These are phyloP conservation scores for Sander lucioperca DNA, from an alignment of 2,113 vertebrate genomes.

Conservation along the genomic window DNA sequence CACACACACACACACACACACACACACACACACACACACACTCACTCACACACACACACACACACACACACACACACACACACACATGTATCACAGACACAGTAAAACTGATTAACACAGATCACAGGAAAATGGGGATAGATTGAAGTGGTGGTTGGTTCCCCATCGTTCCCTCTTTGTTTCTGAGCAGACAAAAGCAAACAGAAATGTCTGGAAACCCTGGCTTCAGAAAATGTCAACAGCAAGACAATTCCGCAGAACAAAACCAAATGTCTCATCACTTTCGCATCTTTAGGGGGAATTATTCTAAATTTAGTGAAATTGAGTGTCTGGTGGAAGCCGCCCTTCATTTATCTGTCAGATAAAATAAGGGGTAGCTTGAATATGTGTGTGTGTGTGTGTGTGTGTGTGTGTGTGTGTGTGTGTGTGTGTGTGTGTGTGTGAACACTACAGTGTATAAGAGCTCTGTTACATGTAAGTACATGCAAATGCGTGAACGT, in stretches of 20 bases:
- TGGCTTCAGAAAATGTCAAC: too few relatives aligned
- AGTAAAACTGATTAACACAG: too few relatives aligned
- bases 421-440: neutral
- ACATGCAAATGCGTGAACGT: neutral
- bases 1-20: constrained; percentile 1
- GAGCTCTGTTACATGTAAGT: neutral
- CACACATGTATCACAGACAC: neutral
- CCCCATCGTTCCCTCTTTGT: too few relatives aligned
- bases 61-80: neutral
- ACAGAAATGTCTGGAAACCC: too few relatives aligned
- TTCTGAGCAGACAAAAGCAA: too few relatives aligned
- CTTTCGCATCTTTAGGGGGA: too few relatives aligned
- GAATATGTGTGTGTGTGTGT: neutral
- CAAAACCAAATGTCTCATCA: too few relatives aligned
- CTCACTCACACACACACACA: constrained; percentile 4
- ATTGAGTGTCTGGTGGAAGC: constrained; percentile 29
- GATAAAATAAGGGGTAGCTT: constrained; percentile 24
- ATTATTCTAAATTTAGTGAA: too few relatives aligned
- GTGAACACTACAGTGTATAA: neutral
- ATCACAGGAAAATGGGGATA: too few relatives aligned
- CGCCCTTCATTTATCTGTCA: constrained; percentile 1
- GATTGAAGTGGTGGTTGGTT: too few relatives aligned
- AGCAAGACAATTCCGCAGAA: too few relatives aligned
- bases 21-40: neutral
- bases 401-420: neutral